phyloP scores from a whole-genome alignment of 2,797 vertebrate genomes.

The Takifugu ocellatus region DNA sequence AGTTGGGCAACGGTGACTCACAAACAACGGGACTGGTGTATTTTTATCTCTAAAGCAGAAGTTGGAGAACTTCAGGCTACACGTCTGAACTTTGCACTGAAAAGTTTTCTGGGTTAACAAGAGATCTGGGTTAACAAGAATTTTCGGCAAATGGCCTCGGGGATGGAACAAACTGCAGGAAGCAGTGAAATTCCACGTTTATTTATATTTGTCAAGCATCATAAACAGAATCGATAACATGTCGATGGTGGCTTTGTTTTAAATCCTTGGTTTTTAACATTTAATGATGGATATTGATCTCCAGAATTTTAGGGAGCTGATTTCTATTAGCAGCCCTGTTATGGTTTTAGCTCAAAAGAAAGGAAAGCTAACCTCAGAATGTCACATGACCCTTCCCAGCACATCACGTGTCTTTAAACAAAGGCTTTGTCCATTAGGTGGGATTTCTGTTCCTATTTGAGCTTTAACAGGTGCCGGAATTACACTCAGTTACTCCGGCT shows the following conservation, averaged over 20 bases:
- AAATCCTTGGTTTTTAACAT: no score
- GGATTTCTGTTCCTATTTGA: no score
- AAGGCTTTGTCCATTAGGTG: no score
- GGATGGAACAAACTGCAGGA: background rate
- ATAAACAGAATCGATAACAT: background rate
- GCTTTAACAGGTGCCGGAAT: no score
- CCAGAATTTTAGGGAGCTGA: no score
- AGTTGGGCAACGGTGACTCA: background rate
- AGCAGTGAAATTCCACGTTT: background rate
- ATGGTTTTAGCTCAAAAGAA: no score
- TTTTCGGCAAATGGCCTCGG: background rate
- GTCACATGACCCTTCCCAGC: no score
- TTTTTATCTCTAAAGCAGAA: slow-evolving; percentile 2
- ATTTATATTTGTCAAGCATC: background rate
- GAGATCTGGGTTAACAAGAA: background rate
- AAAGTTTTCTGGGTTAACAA: slow-evolving; percentile 1
- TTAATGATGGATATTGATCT: no score
- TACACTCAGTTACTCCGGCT: no score
- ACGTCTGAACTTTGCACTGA: background rate
- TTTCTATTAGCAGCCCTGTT: no score
- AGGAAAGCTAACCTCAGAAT: no score
- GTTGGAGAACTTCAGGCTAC: background rate
- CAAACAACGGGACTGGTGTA: background rate
- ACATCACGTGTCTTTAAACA: no score
- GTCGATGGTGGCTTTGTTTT: background rate